Evolutionary conservation across 1,140 invertebrate species (phyloP).

Genomic region (Berghia stephanieae): DNA sequence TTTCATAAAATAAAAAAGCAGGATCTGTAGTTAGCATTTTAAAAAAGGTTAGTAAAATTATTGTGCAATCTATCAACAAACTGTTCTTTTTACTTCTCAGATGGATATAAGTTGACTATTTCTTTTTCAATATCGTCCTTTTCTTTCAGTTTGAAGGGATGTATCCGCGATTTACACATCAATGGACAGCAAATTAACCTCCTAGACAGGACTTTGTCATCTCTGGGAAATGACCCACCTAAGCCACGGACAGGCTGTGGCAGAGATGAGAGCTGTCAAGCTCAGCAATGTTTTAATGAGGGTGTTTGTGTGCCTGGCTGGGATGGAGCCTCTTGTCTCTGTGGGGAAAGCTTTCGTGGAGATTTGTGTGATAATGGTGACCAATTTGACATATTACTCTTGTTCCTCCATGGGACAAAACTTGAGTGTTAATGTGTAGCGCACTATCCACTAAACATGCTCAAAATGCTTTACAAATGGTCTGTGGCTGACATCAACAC

Average conservation of each 20-base stretch:
- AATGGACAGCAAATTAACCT: conserved; percentile 41
- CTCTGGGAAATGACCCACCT: conserved; percentile 51
- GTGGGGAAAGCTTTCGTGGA: conserved; percentile 41
- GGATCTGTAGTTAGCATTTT: not conserved
- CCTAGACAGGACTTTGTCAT: conserved; percentile 31
- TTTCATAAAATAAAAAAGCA: not conserved
- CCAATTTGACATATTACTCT: not conserved
- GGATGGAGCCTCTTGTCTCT: conserved; percentile 42
- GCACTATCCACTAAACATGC: too few relatives aligned
- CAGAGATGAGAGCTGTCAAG: conserved; percentile 42
- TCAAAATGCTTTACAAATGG: too few relatives aligned
- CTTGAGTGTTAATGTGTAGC: not conserved
- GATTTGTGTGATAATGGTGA: conserved; percentile 48
- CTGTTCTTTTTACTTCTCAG: not conserved
- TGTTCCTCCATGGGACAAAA: not conserved
- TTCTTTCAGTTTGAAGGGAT: conserved; percentile 46
- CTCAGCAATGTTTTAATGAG: conserved; percentile 40
- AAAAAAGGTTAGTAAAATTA: not conserved
- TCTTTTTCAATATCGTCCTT: not conserved
- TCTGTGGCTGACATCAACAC: too few relatives aligned
- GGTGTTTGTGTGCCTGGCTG: conserved; percentile 43
- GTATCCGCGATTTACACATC: conserved; percentile 47
- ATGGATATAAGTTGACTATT: not conserved
- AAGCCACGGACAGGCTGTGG: conserved; percentile 45
- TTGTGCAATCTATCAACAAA: not conserved